phyloP scores from a whole-genome alignment of 2,113 vertebrate species.

The Bettongia penicillata region DNA sequence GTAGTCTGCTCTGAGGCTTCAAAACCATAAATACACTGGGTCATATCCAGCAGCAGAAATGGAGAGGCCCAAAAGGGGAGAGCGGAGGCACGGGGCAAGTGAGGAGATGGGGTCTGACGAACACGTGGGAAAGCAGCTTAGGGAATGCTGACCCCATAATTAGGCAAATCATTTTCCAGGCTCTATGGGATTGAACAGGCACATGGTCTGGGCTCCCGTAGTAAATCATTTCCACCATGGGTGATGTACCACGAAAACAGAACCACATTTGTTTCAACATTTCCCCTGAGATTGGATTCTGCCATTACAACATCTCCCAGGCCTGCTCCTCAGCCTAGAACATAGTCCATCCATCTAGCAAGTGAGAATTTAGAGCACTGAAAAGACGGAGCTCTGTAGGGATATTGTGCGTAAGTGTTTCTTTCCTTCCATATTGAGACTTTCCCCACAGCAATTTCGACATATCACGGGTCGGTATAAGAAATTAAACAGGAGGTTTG shows the following conservation, averaged over 20 bases:
- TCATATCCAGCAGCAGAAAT: constrained; percentile 7
- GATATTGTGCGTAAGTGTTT: rapidly evolving
- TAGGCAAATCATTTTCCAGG: constrained; percentile 19
- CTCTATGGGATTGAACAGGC: constrained; percentile 1
- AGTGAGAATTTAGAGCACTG: not conserved
- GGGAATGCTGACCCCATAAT: not conserved
- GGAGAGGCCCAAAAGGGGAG: not conserved
- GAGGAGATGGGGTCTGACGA: constrained; percentile 9
- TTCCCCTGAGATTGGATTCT: not conserved
- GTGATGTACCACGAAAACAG: constrained; percentile 4
- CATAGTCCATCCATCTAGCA: not conserved
- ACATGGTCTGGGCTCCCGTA: not conserved
- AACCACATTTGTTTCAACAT: constrained; percentile 20
- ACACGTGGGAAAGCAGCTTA: constrained; percentile 18
- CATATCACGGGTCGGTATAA: not conserved
- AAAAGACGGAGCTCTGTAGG: not conserved
- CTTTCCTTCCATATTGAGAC: not conserved
- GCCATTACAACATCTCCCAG: constrained; percentile 14
- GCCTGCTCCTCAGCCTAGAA: not conserved
- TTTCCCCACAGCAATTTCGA: not conserved
- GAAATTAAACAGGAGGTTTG: not conserved
- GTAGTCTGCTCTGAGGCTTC: constrained; percentile 22
- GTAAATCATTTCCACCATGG: constrained; percentile 19
- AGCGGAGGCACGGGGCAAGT: not conserved
- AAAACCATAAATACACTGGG: constrained; percentile 29